Evolutionary conservation across 2,797 vertebrate genomes (phyloP).

Genomic region (Phataginus tetradactyla): DNA sequence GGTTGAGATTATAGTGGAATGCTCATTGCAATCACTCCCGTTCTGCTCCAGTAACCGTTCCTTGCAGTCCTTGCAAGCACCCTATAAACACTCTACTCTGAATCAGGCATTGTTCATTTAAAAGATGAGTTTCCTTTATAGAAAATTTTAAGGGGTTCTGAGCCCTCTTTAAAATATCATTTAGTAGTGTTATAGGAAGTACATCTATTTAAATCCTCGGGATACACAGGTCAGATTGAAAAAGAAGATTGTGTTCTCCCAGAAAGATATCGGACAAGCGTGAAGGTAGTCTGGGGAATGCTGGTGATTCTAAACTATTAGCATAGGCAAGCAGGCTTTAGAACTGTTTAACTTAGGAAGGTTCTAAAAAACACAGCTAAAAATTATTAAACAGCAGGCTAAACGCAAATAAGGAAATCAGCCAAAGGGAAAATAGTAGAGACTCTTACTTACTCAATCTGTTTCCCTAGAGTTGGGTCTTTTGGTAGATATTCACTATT

Average conservation of each 20-base stretch:
- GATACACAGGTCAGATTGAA: not conserved
- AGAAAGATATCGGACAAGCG: not conserved
- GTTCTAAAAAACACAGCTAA: not conserved
- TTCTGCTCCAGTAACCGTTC: not conserved
- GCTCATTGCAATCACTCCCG: not conserved
- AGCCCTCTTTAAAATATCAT: not conserved
- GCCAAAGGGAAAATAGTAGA: not conserved
- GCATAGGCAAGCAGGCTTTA: not conserved
- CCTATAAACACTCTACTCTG: not conserved
- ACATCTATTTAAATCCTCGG: not conserved
- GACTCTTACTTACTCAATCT: not conserved
- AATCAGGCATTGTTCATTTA: not conserved
- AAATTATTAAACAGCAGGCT: not conserved
- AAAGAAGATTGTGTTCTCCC: not conserved
- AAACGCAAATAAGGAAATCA: not conserved
- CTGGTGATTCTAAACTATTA: not conserved
- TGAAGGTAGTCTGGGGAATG: not conserved
- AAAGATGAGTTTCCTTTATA: not conserved
- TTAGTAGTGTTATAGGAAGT: not conserved
- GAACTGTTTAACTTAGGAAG: not conserved
- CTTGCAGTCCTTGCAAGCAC: not conserved
- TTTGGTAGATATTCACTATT: not conserved
- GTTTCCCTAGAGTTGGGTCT: not conserved
- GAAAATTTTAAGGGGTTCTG: constrained; percentile 6
- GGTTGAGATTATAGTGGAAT: rapidly evolving